phyloP scores from a whole-genome alignment of 2,113 vertebrate genomes.

The Leptobrachium leishanense region DNA sequence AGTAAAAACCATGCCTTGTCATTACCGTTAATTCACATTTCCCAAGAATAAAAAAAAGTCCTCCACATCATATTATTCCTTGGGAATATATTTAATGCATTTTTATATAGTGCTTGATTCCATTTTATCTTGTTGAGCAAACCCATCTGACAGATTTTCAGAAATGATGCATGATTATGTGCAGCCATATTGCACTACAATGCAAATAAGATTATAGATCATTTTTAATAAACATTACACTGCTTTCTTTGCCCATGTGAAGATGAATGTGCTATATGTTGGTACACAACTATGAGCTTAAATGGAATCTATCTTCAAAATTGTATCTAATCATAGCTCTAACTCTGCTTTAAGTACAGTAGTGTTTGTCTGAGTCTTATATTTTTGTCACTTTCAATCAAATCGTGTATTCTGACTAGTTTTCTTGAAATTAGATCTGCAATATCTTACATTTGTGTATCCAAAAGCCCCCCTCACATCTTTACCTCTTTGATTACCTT shows the following conservation, averaged over 20 bases:
- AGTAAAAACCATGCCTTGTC: no score
- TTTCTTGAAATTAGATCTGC: no score
- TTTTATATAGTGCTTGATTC: background rate
- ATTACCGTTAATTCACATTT: background rate
- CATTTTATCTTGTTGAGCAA: background rate
- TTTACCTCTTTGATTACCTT: no score
- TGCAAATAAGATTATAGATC: slow-evolving; percentile 3
- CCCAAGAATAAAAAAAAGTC: background rate
- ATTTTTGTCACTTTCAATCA: background rate
- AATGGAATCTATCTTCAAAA: background rate
- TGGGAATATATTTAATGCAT: background rate
- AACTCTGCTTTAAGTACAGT: background rate
- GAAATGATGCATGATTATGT: slow-evolving; percentile 15
- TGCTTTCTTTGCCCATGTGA: background rate
- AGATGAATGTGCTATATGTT: background rate
- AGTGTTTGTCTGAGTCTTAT: background rate
- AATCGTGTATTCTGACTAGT: background rate
- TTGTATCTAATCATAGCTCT: background rate
- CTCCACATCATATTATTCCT: background rate
- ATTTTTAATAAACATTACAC: background rate
- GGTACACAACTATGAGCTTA: background rate
- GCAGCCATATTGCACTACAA: background rate
- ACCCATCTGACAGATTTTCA: slow-evolving; percentile 4
- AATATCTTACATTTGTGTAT: no score
- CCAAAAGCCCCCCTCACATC: no score